Base-by-base conservation (phyloP, 2,797 vertebrate species). In the Callimico goeldii region DNA sequence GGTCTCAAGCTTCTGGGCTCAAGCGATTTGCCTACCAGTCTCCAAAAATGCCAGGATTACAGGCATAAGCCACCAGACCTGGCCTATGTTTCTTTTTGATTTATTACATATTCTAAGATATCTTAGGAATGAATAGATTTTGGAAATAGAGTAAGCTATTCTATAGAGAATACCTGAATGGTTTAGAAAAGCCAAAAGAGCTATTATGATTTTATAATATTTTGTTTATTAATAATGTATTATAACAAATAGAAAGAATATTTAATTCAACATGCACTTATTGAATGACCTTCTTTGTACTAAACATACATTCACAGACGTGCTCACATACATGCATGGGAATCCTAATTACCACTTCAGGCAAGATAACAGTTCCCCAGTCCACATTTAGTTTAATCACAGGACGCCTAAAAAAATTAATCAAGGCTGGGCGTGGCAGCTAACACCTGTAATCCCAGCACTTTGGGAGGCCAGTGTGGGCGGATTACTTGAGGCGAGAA, bases 131-230 rank as follows among this genome's bases (percentile, higher is more conserved):
- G 4, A 72, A 83, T 82, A 77, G 4, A 77, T 72, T 83, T 93
- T 90, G 41, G 83, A 88, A 93, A 88, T 52, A 61, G 58, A 93
- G 79, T 55, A 95, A 75, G 30, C 48, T 76, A 75, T 79, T 52
- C 19, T 61, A 50, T 77, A 39, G n/a, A 52, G 22, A 87, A 73
- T 88, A 77, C 24, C 50, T 82, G 10, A 76, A 50, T 57, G 72
- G 9, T 43, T 67, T 33, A 81, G 58, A 95, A 77, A 92, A 73
- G 57, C 30, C 58, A 83, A 76, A 52, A 57, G 67, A 90, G 39
- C 36, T 67, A 58, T 61, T 75, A 70, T 43, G 36, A 43, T 50
- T 95, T 83, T 43, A 39, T 12, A 81, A 20, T 72, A 55, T 91
- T 88, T 84, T 88, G 1, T 64, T 91, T 84, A 30, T 95, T 82